These are phyloP conservation scores for Zygothrica quintamaculata DNA, from an alignment of 2,888 invertebrate species.

Conservation along the genomic window DNA sequence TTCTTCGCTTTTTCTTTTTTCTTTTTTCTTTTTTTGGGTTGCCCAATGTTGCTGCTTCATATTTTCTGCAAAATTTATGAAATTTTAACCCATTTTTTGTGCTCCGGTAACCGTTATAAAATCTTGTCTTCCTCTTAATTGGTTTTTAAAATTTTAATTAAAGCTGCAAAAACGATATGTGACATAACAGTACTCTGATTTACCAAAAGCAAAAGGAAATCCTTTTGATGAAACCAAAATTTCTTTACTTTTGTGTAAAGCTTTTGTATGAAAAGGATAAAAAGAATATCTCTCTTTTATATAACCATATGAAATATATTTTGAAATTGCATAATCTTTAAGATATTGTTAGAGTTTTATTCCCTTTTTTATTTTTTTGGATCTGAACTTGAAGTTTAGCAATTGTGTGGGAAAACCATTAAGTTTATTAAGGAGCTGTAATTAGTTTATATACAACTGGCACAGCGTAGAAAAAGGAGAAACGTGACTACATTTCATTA, in stretches of 20 bases:
- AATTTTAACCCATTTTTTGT: constrained; percentile 60
- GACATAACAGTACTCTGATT: background rate
- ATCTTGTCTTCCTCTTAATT: constrained; percentile 58
- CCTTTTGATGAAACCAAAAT: too few species aligned
- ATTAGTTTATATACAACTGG: constrained; percentile 55
- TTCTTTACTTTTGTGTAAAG: too few species aligned
- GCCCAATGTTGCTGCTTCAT: constrained; percentile 50
- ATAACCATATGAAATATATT: too few species aligned
- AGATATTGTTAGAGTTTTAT: background rate
- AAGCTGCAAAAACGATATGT: constrained; percentile 46
- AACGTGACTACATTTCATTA: constrained; percentile 72
- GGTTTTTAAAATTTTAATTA: constrained; percentile 64
- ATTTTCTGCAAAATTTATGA: constrained; percentile 67
- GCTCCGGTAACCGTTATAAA: constrained; percentile 46
- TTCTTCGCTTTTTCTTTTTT: constrained; percentile 9
- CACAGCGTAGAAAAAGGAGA: constrained; percentile 18
- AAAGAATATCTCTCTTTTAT: too few species aligned
- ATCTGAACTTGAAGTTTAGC: constrained; percentile 1
- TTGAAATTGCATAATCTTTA: constrained; percentile 49
- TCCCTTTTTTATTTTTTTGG: too few species aligned
- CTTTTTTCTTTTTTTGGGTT: constrained; percentile 24
- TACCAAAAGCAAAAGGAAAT: background rate
- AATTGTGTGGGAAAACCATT: constrained; percentile 52
- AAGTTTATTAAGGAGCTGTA: constrained; percentile 73
- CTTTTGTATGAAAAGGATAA: too few species aligned